Evolutionary conservation across 2,797 vertebrate genomes (phyloP).

Genomic region (Takifugu rubripes): DNA sequence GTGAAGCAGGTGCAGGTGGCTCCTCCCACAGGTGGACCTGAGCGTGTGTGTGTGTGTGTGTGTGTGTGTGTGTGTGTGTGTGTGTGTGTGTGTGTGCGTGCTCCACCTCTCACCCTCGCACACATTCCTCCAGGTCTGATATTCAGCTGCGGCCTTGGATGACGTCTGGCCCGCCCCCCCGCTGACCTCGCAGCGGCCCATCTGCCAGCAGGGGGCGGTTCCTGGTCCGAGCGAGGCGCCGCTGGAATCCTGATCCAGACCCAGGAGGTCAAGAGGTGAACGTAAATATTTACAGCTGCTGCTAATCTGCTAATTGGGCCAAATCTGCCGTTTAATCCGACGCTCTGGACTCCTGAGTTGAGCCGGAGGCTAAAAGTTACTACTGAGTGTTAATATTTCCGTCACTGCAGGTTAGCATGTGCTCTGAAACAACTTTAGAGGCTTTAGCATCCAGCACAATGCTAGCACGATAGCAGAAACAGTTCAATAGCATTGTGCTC

Average conservation of each 20-base stretch:
- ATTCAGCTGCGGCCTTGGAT: conserved; percentile 34
- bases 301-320: conserved; percentile 43
- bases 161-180: conserved; percentile 40
- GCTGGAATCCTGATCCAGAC: conserved; percentile 33
- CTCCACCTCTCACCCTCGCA: conserved; percentile 22
- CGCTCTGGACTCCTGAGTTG: background rate
- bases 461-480: background rate
- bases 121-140: conserved; percentile 39
- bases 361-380: background rate
- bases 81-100: no score
- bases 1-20: conserved; percentile 4
- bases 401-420: background rate
- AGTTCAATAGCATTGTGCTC: background rate
- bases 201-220: conserved; percentile 45
- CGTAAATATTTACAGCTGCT: conserved; percentile 34
- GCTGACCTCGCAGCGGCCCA: conserved; percentile 36
- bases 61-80: no score
- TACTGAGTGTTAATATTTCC: background rate
- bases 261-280: conserved; percentile 28
- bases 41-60: no score
- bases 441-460: background rate
- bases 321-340: conserved; percentile 10
- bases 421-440: background rate
- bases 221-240: background rate
- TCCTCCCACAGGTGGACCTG: no score